phyloP scores from a whole-genome alignment of 2,888 invertebrate genomes.

The Tipula lateralis region DNA sequence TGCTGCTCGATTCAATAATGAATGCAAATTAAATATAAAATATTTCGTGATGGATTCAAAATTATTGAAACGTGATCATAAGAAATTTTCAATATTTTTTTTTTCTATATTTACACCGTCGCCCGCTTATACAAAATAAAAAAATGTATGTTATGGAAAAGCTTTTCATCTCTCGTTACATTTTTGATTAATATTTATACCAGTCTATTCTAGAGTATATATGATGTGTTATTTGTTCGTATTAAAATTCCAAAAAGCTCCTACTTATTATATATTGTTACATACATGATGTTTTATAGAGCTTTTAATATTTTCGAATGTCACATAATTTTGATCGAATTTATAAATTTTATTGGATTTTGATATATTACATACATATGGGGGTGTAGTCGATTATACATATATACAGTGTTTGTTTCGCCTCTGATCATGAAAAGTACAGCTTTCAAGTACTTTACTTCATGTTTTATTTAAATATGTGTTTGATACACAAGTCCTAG shows the following conservation, averaged over 20 bases:
- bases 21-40: conserved; percentile 24
- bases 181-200: background rate
- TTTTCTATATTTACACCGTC: background rate
- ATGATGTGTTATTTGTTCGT: background rate
- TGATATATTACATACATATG: background rate
- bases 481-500: background rate
- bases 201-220: background rate
- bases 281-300: background rate
- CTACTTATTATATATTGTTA: background rate
- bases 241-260: background rate
- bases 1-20: background rate
- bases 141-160: background rate
- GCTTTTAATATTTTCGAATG: background rate
- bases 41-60: background rate
- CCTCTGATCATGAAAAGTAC: no score
- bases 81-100: background rate
- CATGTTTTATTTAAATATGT: background rate
- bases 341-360: background rate
- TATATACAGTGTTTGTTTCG: no score
- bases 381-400: no score
- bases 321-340: conserved; percentile 24
- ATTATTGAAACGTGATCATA: conserved; percentile 24
- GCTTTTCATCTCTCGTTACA: conserved; percentile 24
- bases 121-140: background rate
- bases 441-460: background rate